Percentiles rank a stretch among this genome's conserved stretches.
Evolutionary conservation across 2,888 invertebrate species (phyloP).

Genomic region (Glaucopsyche alexis): DNA sequence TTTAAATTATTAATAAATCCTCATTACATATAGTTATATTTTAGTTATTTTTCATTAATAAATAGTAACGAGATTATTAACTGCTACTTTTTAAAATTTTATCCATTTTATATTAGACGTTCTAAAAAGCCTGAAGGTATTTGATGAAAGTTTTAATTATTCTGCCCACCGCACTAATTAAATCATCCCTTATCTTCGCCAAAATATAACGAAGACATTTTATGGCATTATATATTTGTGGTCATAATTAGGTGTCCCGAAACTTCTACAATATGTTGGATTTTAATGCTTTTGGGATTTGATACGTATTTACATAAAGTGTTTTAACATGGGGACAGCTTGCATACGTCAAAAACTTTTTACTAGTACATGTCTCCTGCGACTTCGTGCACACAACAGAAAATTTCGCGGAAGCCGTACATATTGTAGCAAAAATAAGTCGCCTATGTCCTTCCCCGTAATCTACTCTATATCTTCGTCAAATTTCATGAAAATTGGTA

Average conservation of each 20-base stretch:
- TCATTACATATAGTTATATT: too few relatives aligned
- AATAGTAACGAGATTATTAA: background rate
- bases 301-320: background rate
- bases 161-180: constrained; percentile 12
- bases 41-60: background rate
- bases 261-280: background rate
- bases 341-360: too few relatives aligned
- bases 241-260: background rate
- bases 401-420: too few relatives aligned
- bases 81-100: background rate
- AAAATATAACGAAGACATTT: constrained; percentile 14
- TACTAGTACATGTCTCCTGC: too few relatives aligned
- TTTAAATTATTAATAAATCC: too few relatives aligned
- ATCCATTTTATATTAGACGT: background rate
- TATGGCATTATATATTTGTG: constrained; percentile 8
- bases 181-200: constrained; percentile 15
- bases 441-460: too few relatives aligned
- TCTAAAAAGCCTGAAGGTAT: constrained; percentile 1
- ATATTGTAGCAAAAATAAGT: too few relatives aligned
- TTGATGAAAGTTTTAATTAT: constrained; percentile 20
- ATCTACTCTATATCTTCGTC: too few relatives aligned
- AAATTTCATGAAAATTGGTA: too few relatives aligned
- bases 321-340: too few relatives aligned
- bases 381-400: too few relatives aligned
- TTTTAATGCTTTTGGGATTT: constrained; percentile 4